Percentiles rank a stretch among this genome's conserved stretches.
These are phyloP conservation scores for Lates calcarifer DNA, from an alignment of 2,113 vertebrate species.

Conservation along the genomic window DNA sequence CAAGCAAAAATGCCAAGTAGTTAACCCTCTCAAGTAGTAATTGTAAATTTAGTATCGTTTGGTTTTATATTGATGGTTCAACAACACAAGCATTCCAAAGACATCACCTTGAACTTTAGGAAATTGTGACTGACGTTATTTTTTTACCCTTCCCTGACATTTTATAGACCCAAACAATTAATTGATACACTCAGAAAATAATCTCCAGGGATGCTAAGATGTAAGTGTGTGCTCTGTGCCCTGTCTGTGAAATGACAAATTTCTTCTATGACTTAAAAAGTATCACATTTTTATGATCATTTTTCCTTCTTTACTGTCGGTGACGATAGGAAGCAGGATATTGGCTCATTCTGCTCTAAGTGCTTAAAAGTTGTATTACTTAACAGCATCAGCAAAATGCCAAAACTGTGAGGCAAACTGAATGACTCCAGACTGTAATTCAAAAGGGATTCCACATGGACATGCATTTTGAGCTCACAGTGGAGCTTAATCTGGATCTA, in stretches of 20 bases:
- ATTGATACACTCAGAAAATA: not conserved
- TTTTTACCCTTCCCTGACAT: not conserved
- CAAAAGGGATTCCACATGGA: slow-evolving; percentile 50
- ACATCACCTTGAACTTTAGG: not conserved
- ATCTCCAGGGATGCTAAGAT: not conserved
- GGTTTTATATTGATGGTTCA: not conserved
- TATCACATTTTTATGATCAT: slow-evolving; percentile 18
- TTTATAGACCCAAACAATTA: not conserved
- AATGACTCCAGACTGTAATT: slow-evolving; percentile 41
- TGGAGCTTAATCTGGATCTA: slow-evolving; percentile 61
- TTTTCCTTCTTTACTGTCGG: not conserved
- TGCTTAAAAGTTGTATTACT: slow-evolving; percentile 6
- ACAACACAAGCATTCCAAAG: not conserved
- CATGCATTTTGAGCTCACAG: slow-evolving; percentile 52
- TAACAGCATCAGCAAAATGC: slow-evolving; percentile 40
- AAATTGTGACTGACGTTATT: not conserved
- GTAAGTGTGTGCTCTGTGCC: not conserved
- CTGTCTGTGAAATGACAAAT: not conserved
- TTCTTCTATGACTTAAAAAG: slow-evolving; percentile 15
- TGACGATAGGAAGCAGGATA: not conserved
- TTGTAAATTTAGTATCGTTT: not conserved
- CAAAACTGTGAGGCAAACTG: slow-evolving; percentile 44
- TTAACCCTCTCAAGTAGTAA: too few relatives aligned
- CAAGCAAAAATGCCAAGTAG: not conserved
- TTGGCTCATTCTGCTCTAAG: slow-evolving; percentile 14